Evolutionary conservation across 2,888 invertebrate genomes (phyloP).

Genomic region (Crossocerus cetratus): DNA sequence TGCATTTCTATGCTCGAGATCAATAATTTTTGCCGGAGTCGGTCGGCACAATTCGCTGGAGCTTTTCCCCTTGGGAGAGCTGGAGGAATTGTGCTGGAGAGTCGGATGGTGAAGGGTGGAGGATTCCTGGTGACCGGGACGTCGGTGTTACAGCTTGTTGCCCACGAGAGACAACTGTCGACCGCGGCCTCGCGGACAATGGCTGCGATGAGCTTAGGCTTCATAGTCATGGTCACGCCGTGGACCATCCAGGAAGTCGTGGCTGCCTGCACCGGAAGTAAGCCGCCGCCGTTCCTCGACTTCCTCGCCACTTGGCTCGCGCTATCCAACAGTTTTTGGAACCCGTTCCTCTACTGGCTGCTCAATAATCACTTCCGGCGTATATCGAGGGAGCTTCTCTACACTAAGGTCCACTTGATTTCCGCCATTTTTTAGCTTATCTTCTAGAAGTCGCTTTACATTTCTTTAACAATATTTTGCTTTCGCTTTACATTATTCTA

Average conservation of each 20-base stretch:
- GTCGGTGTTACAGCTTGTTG: conserved; percentile 78
- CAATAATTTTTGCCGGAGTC: not conserved
- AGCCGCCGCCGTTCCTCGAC: conserved; percentile 89
- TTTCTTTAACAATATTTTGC: too few relatives aligned
- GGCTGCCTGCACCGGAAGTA: conserved; percentile 92
- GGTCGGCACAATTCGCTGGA: not conserved
- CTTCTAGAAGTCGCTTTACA: too few relatives aligned
- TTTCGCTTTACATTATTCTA: too few relatives aligned
- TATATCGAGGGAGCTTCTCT: conserved; percentile 86
- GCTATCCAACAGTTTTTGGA: conserved; percentile 93
- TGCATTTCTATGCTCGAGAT: not conserved
- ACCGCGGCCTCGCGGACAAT: conserved; percentile 91
- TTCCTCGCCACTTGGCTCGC: conserved; percentile 93
- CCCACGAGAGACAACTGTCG: conserved; percentile 85
- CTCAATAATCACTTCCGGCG: conserved; percentile 91
- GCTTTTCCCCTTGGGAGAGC: not conserved
- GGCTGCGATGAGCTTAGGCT: conserved; percentile 94
- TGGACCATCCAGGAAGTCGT: conserved; percentile 95
- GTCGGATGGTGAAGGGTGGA: too few relatives aligned
- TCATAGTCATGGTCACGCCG: conserved; percentile 94
- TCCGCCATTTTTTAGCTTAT: not conserved
- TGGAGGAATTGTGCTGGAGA: not conserved
- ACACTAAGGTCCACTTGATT: conserved; percentile 81
- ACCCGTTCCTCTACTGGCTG: conserved; percentile 93
- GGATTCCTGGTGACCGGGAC: too few relatives aligned